Evolutionary conservation across 2,888 invertebrate species (phyloP).

Genomic region (Strigamia maritima): DNA sequence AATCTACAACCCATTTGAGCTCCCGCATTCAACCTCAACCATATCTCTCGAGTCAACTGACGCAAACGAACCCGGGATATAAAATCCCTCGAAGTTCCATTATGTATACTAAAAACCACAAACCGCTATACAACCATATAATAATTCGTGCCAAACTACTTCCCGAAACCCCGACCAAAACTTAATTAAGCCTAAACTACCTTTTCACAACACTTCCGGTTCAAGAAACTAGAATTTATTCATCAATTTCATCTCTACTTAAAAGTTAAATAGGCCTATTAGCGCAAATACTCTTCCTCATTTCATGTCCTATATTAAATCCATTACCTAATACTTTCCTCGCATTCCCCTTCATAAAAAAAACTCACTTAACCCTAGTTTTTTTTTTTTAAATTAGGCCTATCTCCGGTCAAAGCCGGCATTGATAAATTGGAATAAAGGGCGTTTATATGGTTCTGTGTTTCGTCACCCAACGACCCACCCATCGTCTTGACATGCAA

Average conservation of each 20-base stretch:
- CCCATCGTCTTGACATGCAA: constrained; percentile 13
- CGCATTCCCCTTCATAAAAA: neutral
- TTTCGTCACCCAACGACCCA: neutral
- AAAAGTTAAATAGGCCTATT: neutral
- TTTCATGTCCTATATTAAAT: neutral
- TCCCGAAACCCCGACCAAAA: neutral
- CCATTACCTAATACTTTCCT: neutral
- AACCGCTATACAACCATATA: neutral
- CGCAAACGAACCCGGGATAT: neutral
- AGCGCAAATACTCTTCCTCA: neutral
- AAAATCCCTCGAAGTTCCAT: neutral
- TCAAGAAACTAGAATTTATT: neutral
- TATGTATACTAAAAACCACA: neutral
- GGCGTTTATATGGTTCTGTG: neutral
- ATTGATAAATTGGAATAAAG: neutral
- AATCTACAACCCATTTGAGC: no score
- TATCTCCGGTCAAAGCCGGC: neutral
- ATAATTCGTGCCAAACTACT: neutral
- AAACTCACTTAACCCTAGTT: no score
- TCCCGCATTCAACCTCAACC: no score
- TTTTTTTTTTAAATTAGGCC: neutral
- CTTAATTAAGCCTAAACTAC: neutral
- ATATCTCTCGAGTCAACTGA: no score
- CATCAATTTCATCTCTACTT: neutral
- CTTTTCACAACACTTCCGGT: neutral